Conservation (phyloP, 2,113 vertebrate genomes). For the Siniperca knerii region DNA sequence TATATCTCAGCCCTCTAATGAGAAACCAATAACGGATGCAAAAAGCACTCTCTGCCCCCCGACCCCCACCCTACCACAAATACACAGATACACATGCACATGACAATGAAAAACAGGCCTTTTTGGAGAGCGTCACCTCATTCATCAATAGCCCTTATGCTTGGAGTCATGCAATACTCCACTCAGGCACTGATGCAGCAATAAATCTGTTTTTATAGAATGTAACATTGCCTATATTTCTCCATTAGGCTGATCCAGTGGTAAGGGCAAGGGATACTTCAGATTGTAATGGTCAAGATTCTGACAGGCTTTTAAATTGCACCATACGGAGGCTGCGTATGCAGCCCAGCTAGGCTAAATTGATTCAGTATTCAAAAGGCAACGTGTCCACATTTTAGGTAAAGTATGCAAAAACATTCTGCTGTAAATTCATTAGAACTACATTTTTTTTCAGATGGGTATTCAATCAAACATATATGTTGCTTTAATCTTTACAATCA, state of each 20-base stretch:
- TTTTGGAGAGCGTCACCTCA: constrained; percentile 63
- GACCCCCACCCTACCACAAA: constrained; percentile 15
- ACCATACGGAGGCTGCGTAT: constrained; percentile 1
- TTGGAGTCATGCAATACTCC: constrained; percentile 63
- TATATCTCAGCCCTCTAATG: constrained; percentile 82
- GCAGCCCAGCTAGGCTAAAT: background rate
- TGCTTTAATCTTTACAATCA: constrained; percentile 33
- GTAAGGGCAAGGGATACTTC: constrained; percentile 46
- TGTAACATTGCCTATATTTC: constrained; percentile 84
- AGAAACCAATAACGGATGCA: constrained; percentile 83
- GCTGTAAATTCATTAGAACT: background rate
- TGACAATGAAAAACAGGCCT: constrained; percentile 70
- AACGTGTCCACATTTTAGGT: background rate
- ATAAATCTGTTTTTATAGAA: constrained; percentile 79
- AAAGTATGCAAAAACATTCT: background rate
- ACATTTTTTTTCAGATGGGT: background rate
- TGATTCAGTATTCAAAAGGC: constrained; percentile 23
- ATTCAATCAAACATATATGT: background rate
- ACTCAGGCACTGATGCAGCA: constrained; percentile 61
- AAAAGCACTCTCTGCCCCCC: constrained; percentile 46
- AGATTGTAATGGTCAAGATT: constrained; percentile 55
- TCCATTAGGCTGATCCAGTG: constrained; percentile 62
- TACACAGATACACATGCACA: constrained; percentile 52
- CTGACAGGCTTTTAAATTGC: constrained; percentile 59
- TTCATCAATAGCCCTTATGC: constrained; percentile 73